phyloP scores from a whole-genome alignment of 2,888 invertebrate genomes.

The Drosophila kuntzei region DNA sequence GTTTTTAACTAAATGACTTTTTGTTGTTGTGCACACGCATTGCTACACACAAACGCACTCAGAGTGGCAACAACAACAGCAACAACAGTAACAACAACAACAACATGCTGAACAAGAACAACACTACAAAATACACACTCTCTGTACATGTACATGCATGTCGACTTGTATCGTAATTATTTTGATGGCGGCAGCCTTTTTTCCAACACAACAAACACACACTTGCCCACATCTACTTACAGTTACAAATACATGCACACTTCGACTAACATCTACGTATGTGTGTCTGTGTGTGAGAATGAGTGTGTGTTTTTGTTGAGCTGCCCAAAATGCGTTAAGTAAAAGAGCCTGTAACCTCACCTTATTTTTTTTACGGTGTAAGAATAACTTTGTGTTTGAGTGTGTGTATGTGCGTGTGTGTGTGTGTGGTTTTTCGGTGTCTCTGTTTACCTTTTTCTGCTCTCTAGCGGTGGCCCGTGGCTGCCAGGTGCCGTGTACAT shows the following conservation, averaged over 20 bases:
- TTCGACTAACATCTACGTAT: background rate
- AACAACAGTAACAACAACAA: constrained; percentile 18
- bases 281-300: constrained; percentile 1
- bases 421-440: constrained; percentile 29
- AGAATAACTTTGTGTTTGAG: constrained; percentile 7
- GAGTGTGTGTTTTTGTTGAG: constrained; percentile 15
- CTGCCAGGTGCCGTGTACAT: constrained; percentile 25
- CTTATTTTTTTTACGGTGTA: constrained; percentile 51
- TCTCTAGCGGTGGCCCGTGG: constrained; percentile 30
- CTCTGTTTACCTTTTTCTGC: constrained; percentile 54
- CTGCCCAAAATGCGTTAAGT: constrained; percentile 62
- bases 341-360: constrained; percentile 70
- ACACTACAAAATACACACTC: constrained; percentile 21
- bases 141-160: constrained; percentile 69
- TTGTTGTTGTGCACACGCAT: constrained; percentile 82
- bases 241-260: constrained; percentile 2
- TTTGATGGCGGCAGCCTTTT: constrained; percentile 80
- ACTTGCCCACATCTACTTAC: constrained; percentile 7
- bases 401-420: constrained; percentile 12
- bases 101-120: constrained; percentile 24
- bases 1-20: constrained; percentile 83
- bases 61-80: constrained; percentile 47
- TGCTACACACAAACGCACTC: constrained; percentile 82
- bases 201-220: constrained; percentile 39
- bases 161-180: constrained; percentile 80